phyloP scores from a whole-genome alignment of 1,140 invertebrate genomes.

The Heliconius hermathena region DNA sequence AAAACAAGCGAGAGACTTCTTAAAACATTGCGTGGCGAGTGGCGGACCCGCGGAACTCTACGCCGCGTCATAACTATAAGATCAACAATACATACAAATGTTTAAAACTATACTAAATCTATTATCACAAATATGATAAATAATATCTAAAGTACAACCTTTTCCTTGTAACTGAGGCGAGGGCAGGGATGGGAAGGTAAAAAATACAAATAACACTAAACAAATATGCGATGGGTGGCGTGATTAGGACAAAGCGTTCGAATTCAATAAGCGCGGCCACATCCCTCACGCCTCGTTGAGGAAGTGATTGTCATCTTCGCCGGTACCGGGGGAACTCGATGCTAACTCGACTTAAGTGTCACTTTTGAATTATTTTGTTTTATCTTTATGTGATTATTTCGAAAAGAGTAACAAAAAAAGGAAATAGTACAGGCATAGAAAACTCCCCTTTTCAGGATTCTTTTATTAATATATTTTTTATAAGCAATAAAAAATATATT shows the following conservation, averaged over 20 bases:
- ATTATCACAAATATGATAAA: not conserved
- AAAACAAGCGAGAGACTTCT: too few species aligned
- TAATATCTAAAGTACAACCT: not conserved
- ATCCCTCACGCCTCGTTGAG: constrained; percentile 40
- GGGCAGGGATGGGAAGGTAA: not conserved
- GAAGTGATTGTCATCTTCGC: constrained; percentile 52
- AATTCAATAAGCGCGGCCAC: not conserved
- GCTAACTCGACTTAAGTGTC: not conserved
- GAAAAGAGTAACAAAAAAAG: too few species aligned
- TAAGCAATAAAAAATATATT: too few species aligned
- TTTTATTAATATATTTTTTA: too few species aligned
- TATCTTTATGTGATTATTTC: too few species aligned
- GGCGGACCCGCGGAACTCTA: too few species aligned
- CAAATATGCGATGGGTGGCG: constrained; percentile 34
- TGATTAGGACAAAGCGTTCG: constrained; percentile 21
- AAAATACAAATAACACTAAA: constrained; percentile 31
- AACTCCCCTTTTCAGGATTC: too few species aligned
- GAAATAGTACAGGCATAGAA: too few species aligned
- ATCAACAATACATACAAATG: not conserved
- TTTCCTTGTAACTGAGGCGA: constrained; percentile 3
- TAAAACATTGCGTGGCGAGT: too few species aligned
- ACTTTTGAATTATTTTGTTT: not conserved
- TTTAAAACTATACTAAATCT: not conserved
- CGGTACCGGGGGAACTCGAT: constrained; percentile 26
- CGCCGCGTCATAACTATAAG: not conserved